A percentile compares a stretch with the other conserved stretches of the same genome.
These are phyloP conservation scores for Pogonomyrmex barbatus DNA, from an alignment of 1,140 invertebrate genomes.

Conservation along the genomic window DNA sequence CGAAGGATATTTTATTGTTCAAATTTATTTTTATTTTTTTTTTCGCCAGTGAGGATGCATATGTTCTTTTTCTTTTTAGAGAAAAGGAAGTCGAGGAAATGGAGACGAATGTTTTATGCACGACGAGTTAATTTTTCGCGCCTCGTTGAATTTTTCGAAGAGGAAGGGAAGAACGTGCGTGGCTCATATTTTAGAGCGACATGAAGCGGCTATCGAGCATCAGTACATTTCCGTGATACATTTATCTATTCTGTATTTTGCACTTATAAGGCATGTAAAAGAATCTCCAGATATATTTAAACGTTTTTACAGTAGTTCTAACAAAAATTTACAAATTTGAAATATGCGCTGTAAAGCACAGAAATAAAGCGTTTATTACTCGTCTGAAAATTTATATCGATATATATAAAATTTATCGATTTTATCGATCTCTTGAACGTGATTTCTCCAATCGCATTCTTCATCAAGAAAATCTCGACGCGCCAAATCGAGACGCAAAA, in stretches of 20 bases:
- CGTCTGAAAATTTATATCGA: not conserved
- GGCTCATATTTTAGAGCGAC: conserved; percentile 21
- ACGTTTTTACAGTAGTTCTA: not conserved
- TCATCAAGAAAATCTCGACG: not conserved
- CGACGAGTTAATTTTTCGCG: conserved; percentile 31
- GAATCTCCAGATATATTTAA: not conserved
- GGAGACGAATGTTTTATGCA: not conserved
- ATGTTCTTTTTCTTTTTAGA: not conserved
- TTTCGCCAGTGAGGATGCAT: too few species aligned
- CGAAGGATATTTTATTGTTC: not conserved
- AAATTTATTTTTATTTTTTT: not conserved
- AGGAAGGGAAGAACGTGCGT: not conserved
- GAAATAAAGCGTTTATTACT: not conserved
- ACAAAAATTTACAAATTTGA: not conserved
- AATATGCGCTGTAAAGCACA: not conserved
- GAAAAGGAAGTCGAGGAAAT: not conserved
- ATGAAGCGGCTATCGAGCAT: conserved; percentile 4
- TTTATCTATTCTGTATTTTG: not conserved
- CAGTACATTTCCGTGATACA: conserved; percentile 35
- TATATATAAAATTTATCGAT: too few species aligned
- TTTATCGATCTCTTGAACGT: too few species aligned
- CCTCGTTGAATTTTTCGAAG: conserved; percentile 22
- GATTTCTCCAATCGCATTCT: not conserved
- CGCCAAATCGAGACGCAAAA: not conserved
- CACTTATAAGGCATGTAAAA: not conserved